Evolutionary conservation across 2,797 vertebrate species (phyloP).

Genomic region (Acropternis orthonyx): DNA sequence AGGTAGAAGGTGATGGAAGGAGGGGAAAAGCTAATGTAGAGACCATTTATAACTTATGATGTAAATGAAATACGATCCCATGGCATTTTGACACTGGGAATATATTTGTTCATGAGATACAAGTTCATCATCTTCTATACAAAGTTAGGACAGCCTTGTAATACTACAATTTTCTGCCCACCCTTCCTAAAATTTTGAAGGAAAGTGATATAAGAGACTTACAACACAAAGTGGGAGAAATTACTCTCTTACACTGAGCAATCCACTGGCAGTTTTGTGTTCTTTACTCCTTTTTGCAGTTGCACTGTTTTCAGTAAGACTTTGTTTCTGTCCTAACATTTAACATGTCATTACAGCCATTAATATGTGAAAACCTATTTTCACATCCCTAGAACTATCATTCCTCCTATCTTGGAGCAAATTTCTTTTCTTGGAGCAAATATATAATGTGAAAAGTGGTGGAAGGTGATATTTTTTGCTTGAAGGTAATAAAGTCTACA

Average conservation of each 20-base stretch:
- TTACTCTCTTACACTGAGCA: not conserved
- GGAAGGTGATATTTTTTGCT: not conserved
- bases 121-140: not conserved
- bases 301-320: not conserved
- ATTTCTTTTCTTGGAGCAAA: not conserved
- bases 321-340: slow-evolving; percentile 2
- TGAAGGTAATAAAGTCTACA: not conserved
- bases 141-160: not conserved
- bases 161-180: not conserved
- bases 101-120: slow-evolving; percentile 30
- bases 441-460: not conserved
- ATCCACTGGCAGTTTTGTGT: not conserved
- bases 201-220: not conserved
- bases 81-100: not conserved
- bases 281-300: not conserved
- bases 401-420: not conserved
- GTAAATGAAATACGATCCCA: slow-evolving; percentile 37
- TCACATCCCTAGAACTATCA: not conserved
- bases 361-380: not conserved
- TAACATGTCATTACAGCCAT: not conserved
- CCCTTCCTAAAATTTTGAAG: not conserved
- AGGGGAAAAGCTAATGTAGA: slow-evolving; percentile 43
- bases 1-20: slow-evolving; percentile 33
- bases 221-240: not conserved
- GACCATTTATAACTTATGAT: slow-evolving; percentile 45